Conservation (phyloP, 2,888 invertebrate species). For the Spisula solida region DNA sequence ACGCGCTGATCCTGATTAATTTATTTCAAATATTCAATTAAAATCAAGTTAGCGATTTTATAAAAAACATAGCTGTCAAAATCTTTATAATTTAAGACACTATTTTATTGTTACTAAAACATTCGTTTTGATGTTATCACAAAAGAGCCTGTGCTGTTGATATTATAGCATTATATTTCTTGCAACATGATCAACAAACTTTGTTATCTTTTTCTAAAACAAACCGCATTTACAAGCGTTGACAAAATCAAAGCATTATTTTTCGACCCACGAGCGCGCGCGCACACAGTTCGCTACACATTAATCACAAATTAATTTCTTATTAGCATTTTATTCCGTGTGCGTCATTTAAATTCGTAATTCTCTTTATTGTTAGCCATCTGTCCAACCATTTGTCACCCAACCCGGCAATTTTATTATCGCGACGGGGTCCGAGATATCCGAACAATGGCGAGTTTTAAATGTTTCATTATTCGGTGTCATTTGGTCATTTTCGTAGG, state of each 20-base stretch:
- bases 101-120: conserved; percentile 1
- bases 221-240: not conserved
- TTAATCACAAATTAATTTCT: conserved; percentile 68
- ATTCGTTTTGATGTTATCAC: not conserved
- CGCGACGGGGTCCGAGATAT: conserved; percentile 2
- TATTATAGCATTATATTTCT: not conserved
- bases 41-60: not conserved
- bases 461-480: not conserved
- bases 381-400: conserved; percentile 59
- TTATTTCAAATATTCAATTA: conserved; percentile 21
- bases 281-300: conserved; percentile 31
- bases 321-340: conserved; percentile 60
- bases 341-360: conserved; percentile 37
- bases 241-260: not conserved
- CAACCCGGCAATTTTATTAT: conserved; percentile 22
- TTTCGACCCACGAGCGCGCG: conserved; percentile 10
- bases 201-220: not conserved
- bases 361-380: conserved; percentile 41
- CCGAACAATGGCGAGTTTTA: conserved; percentile 5
- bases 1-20: not conserved
- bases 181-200: not conserved
- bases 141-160: not conserved
- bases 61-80: conserved; percentile 16
- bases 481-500: conserved; percentile 16
- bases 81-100: not conserved